Base-by-base conservation (phyloP, 2,797 vertebrate species). In the Lagodon rhomboides region DNA sequence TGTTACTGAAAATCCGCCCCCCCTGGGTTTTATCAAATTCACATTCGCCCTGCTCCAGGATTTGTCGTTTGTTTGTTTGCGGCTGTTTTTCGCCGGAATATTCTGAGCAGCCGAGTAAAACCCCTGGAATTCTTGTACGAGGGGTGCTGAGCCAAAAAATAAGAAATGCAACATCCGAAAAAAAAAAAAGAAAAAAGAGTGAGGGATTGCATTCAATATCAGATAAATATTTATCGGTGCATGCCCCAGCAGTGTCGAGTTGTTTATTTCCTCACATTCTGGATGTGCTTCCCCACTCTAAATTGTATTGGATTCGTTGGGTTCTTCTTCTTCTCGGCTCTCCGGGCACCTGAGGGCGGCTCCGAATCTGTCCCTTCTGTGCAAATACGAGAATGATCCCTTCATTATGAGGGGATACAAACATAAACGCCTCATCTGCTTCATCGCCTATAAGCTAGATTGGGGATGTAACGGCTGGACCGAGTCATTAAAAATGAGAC, bases 401-500 rank as follows among this genome's bases (percentile, higher is more conserved):
- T 86, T 89, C 86, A 81, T 89, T 84, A 86, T 59, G 44, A 81
- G 20, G 49, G 83, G 68, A 64, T 69, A 82, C 77, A 87, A 82
- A 91, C 68, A 78, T 51, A 73, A 86, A 84, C 50, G 71, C 62
- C 73, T 86, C 87, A 76, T 79, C 85, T 85, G 56, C 73, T 85
- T 84, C 51, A 73, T 69, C 68, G 68, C 77, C 82, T 77, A 12
- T 76, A 58, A 84, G 68, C 75, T 18, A 23, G 76, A 75, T 38
- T 61, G 77, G 76, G 83, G 75, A 83, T 68, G 74, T 64, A 80
- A 89, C 30, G 73, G 68, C 68, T 41, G 75, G 60, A 86, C 71
- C 47, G 77, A 80, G 84, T 71, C 53, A 73, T 85, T 85, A 76
- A 85, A 84, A 87, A 88, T 61, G 22, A 85, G 74, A 70, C 38